A percentile compares a stretch with the other conserved stretches of the same genome.
phyloP scores from a whole-genome alignment of 2,113 vertebrate species.

The Trochalopteron elliotii region DNA sequence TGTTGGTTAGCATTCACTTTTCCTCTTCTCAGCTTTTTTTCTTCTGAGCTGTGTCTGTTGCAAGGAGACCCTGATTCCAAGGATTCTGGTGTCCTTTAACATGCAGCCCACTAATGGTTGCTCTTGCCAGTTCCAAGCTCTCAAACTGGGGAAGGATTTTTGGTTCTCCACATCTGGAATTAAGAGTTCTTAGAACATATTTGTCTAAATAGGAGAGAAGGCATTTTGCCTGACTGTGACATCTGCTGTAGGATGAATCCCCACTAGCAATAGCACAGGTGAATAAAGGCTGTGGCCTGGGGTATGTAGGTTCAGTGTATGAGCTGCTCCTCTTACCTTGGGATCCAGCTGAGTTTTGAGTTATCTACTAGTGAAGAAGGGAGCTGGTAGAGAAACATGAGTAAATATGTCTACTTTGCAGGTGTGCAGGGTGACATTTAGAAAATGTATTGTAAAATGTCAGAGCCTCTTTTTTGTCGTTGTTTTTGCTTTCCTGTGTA shows the following conservation, averaged over 20 bases:
- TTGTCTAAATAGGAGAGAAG: background rate
- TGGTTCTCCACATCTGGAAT: background rate
- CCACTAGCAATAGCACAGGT: background rate
- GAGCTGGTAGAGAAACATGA: background rate
- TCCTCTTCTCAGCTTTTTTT: background rate
- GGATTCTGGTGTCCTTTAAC: background rate
- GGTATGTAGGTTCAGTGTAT: background rate
- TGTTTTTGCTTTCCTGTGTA: background rate
- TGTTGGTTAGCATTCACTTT: background rate
- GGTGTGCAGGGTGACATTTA: background rate
- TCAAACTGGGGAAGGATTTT: background rate
- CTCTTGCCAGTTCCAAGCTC: background rate
- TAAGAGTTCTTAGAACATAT: background rate
- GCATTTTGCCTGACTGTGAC: background rate
- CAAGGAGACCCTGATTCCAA: background rate
- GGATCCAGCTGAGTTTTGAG: background rate
- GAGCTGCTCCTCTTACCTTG: background rate
- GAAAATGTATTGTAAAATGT: background rate
- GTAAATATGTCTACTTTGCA: background rate
- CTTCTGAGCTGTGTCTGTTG: background rate
- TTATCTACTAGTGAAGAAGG: background rate
- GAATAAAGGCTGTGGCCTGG: background rate
- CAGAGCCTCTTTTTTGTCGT: background rate
- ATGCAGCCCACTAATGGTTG: background rate
- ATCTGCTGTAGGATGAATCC: background rate